Evolutionary conservation across 2,888 invertebrate species (phyloP).

Genomic region (Rosalia funebris): DNA sequence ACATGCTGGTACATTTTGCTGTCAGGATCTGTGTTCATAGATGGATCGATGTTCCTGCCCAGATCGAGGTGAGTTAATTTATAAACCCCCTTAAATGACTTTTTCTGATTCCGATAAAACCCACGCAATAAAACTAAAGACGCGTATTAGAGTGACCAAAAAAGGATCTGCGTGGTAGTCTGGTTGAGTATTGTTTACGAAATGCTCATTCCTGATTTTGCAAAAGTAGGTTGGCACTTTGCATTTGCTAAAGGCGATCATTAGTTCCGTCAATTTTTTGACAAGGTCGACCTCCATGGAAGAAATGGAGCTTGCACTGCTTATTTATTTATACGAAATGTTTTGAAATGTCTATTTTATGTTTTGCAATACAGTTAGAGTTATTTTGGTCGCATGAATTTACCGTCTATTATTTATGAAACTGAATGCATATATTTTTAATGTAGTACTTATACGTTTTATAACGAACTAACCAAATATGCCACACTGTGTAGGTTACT

Average conservation of each 20-base stretch:
- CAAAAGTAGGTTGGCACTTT: conserved; percentile 26
- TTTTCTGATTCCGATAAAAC: neutral
- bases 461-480: neutral
- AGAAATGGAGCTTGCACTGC: conserved; percentile 5
- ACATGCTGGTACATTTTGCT: conserved; percentile 86
- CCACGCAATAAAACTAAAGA: neutral
- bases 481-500: neutral
- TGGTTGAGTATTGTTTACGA: conserved; percentile 29
- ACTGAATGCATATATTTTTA: neutral
- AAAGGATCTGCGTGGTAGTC: conserved; percentile 18
- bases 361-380: neutral
- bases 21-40: conserved; percentile 85
- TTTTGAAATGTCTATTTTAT: neutral
- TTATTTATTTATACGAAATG: neutral
- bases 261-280: conserved; percentile 3
- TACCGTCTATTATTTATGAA: neutral
- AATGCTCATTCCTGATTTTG: conserved; percentile 20
- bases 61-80: conserved; percentile 73
- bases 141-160: conserved; percentile 5
- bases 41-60: conserved; percentile 86
- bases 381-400: neutral
- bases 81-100: neutral
- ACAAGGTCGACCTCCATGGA: conserved; percentile 3
- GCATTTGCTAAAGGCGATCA: conserved; percentile 6
- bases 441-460: neutral